Percentiles rank a stretch among this genome's conserved stretches.
Evolutionary conservation across 2,888 invertebrate genomes (phyloP).

Genomic region (Tinea trinotella): DNA sequence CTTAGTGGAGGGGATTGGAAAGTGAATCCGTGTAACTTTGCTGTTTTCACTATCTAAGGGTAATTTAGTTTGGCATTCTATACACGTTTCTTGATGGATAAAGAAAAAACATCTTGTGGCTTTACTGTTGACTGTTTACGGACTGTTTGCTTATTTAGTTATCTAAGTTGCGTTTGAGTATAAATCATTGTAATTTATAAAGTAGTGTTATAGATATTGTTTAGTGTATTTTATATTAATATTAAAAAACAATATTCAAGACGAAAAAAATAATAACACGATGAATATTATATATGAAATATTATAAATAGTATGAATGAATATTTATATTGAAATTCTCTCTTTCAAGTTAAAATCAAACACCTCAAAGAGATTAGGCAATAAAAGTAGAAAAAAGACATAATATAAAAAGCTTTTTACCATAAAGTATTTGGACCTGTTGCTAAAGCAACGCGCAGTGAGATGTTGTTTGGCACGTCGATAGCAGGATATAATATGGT

Average conservation of each 20-base stretch:
- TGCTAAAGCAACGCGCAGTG: constrained; percentile 44
- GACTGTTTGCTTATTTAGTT: too few species aligned
- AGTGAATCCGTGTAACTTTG: constrained; percentile 24
- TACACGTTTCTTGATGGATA: background rate
- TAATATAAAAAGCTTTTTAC: constrained; percentile 10
- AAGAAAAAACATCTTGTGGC: background rate
- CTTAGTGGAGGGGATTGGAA: constrained; percentile 24
- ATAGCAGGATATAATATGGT: constrained; percentile 38
- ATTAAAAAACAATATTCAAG: background rate
- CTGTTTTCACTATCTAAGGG: constrained; percentile 20
- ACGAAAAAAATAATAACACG: background rate
- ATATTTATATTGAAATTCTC: constrained; percentile 1
- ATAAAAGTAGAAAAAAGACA: background rate
- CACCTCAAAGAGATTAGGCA: constrained; percentile 1
- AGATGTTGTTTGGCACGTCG: constrained; percentile 35
- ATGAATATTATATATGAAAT: too few species aligned
- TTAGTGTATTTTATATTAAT: background rate
- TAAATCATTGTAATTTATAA: too few species aligned
- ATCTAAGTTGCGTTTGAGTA: too few species aligned
- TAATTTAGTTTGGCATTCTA: constrained; percentile 19
- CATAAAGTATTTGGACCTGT: constrained; percentile 41
- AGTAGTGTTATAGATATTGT: background rate
- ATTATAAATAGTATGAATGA: too few species aligned
- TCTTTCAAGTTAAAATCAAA: constrained; percentile 2
- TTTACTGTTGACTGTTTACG: background rate